Conservation (phyloP, 2,797 vertebrate species). For the Microctenopoma stevenorrisi region DNA sequence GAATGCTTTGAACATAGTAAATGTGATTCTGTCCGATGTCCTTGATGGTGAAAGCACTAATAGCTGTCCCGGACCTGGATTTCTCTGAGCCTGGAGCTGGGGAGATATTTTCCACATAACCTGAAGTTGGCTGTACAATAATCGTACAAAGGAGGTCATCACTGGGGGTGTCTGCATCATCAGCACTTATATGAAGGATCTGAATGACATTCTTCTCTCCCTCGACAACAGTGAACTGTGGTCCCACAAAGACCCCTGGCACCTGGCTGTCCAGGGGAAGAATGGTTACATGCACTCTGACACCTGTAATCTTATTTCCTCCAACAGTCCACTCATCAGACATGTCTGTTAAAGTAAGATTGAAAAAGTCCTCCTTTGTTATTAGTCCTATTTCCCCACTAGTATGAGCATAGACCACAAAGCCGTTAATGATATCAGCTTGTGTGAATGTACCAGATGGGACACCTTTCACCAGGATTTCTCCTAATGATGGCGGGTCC, state of each 20-base stretch:
- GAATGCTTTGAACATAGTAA: constrained; percentile 96
- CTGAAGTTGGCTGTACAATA: constrained; percentile 91
- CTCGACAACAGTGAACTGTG: constrained; percentile 87
- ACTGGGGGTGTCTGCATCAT: constrained; percentile 88
- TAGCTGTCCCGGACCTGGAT: constrained; percentile 91
- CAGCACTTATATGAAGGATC: constrained; percentile 85
- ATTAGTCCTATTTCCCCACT: constrained; percentile 91
- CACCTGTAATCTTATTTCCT: constrained; percentile 88
- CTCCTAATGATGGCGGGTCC: constrained; percentile 87
- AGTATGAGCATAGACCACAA: constrained; percentile 91
- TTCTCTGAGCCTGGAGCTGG: constrained; percentile 97
- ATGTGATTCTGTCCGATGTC: constrained; percentile 91
- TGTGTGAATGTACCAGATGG: constrained; percentile 90
- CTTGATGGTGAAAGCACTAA: constrained; percentile 96
- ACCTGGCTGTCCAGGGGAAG: constrained; percentile 94
- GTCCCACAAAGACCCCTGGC: constrained; percentile 88
- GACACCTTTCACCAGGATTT: constrained; percentile 89
- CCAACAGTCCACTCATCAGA: constrained; percentile 93
- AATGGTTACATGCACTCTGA: constrained; percentile 93
- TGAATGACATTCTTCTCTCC: constrained; percentile 89
- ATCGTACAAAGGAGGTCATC: constrained; percentile 96
- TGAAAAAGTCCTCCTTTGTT: constrained; percentile 91
- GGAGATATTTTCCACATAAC: constrained; percentile 96
- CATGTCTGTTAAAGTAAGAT: constrained; percentile 92
- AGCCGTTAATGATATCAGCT: constrained; percentile 91